Evolutionary conservation across 1,140 invertebrate species (phyloP).

Genomic region (Drosophila subpulchrella): DNA sequence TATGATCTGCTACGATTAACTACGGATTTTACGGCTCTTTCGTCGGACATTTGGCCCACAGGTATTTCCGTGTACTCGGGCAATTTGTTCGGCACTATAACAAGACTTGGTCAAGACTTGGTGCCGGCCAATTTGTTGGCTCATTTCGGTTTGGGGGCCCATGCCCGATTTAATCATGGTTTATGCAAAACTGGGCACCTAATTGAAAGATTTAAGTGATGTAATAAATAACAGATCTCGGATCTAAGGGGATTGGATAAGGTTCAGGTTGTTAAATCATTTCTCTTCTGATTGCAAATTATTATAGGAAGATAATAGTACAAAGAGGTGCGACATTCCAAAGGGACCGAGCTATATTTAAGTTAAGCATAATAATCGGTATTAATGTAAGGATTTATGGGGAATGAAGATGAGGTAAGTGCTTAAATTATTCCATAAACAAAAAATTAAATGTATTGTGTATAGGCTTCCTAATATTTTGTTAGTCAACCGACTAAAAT

Average conservation of each 20-base stretch:
- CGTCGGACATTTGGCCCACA: slow-evolving; percentile 10
- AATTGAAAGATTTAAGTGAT: slow-evolving; percentile 51
- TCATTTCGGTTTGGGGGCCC: slow-evolving; percentile 35
- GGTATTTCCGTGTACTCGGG: slow-evolving; percentile 30
- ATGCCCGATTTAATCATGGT: slow-evolving; percentile 51
- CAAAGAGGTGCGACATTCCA: background rate
- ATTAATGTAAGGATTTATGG: background rate
- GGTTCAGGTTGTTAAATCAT: slow-evolving; percentile 12
- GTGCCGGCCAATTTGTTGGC: slow-evolving; percentile 42
- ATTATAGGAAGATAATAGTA: background rate
- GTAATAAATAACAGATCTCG: slow-evolving; percentile 31
- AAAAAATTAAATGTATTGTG: too few species aligned
- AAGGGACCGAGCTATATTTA: background rate
- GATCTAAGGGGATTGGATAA: background rate
- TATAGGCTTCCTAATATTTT: too few species aligned
- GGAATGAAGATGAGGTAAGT: background rate
- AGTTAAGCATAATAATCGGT: background rate
- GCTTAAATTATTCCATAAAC: too few species aligned
- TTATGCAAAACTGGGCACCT: slow-evolving; percentile 51
- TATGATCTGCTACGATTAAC: slow-evolving; percentile 43
- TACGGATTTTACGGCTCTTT: slow-evolving; percentile 31
- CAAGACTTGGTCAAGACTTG: slow-evolving; percentile 31
- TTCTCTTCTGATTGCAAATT: background rate
- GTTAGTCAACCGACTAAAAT: too few species aligned
- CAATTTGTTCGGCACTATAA: slow-evolving; percentile 45